Evolutionary conservation across 1,140 invertebrate genomes (phyloP).

Genomic region (Archivesica marissinica): DNA sequence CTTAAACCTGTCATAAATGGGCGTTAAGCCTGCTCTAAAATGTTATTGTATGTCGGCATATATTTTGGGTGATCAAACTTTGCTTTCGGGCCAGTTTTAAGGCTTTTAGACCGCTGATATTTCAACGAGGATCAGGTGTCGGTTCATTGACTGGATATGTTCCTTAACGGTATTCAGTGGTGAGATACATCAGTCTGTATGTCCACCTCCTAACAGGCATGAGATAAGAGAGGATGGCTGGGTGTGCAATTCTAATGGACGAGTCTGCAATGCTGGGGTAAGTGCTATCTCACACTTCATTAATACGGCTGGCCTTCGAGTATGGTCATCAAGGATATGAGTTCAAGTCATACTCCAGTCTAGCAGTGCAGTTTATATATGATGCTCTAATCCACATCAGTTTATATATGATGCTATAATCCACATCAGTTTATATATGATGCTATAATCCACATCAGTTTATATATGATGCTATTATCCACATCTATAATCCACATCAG

Average conservation of each 20-base stretch:
- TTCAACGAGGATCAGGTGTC: too few species aligned
- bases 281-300: not conserved
- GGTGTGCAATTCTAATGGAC: not conserved
- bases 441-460: too few species aligned
- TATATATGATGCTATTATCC: too few species aligned
- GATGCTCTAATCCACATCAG: too few species aligned
- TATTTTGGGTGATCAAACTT: not conserved
- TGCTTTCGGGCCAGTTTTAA: not conserved
- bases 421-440: too few species aligned
- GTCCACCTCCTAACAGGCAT: slow-evolving; percentile 1
- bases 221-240: slow-evolving; percentile 1
- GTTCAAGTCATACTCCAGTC: not conserved
- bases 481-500: too few species aligned
- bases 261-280: slow-evolving; percentile 26
- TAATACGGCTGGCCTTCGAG: not conserved
- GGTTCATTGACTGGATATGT: not conserved
- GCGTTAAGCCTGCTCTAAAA: too few species aligned
- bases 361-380: not conserved
- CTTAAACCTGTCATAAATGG: too few species aligned
- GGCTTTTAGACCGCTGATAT: not conserved
- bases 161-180: slow-evolving; percentile 12
- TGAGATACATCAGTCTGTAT: not conserved
- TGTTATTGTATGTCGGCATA: too few species aligned
- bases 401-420: too few species aligned
- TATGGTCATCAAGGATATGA: not conserved